phyloP scores from a whole-genome alignment of 2,797 vertebrate species.

The Chlorospingus flavigularis region DNA sequence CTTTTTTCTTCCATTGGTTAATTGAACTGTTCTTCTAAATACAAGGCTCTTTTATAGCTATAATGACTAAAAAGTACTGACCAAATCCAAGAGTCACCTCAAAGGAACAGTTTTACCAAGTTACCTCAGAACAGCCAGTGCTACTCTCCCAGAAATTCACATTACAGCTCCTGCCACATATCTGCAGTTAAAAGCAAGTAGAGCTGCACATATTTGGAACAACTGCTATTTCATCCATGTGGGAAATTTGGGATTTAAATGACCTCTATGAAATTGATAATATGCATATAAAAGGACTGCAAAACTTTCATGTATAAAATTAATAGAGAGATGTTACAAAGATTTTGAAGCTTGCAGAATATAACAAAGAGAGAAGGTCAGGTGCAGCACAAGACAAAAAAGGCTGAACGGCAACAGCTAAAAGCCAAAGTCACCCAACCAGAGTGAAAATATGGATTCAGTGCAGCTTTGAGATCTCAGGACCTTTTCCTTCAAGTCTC shows the following conservation, averaged over 20 bases:
- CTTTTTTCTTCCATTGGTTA: background rate
- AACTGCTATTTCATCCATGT: background rate
- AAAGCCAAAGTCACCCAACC: background rate
- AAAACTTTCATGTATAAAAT: background rate
- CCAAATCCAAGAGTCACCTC: background rate
- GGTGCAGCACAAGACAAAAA: background rate
- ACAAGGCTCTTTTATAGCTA: background rate
- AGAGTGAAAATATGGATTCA: background rate
- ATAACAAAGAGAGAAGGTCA: background rate
- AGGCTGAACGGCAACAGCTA: background rate
- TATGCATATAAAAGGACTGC: background rate
- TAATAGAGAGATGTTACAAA: background rate
- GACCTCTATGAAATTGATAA: background rate
- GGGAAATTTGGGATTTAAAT: background rate
- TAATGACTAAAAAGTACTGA: background rate
- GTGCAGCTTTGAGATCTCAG: background rate
- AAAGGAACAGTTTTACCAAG: background rate
- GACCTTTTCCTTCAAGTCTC: background rate
- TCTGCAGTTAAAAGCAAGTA: background rate
- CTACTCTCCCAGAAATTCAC: background rate
- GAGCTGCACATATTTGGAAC: background rate
- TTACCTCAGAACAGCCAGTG: background rate
- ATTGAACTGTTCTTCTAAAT: background rate
- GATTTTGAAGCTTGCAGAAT: background rate
- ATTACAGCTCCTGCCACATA: background rate